Evolutionary conservation across 2,888 invertebrate species (phyloP).

Genomic region (Myopa testacea): DNA sequence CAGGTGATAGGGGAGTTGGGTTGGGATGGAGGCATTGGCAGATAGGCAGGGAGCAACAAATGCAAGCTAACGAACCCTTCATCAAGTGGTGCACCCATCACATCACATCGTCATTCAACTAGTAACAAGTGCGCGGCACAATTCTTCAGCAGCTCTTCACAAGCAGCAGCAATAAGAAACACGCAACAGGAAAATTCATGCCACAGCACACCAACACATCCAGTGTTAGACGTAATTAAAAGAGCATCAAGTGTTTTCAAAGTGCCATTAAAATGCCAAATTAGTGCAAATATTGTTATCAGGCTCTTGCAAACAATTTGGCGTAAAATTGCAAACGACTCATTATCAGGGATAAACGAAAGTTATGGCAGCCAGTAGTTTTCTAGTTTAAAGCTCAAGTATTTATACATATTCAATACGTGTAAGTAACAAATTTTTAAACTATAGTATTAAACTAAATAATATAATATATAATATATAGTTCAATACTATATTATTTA

Average conservation of each 20-base stretch:
- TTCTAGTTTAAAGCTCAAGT: not conserved
- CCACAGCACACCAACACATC: constrained; percentile 14
- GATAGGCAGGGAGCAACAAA: constrained; percentile 21
- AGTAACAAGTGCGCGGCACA: constrained; percentile 23
- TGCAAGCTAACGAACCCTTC: constrained; percentile 36
- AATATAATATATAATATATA: too few species aligned
- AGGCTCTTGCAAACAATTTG: constrained; percentile 64
- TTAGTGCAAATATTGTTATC: constrained; percentile 67
- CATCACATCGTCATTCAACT: constrained; percentile 20
- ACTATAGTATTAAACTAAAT: too few species aligned
- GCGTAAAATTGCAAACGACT: constrained; percentile 62
- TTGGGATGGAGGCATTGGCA: not conserved
- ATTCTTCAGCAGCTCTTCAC: constrained; percentile 13
- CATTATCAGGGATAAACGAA: constrained; percentile 64
- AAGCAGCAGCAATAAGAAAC: not conserved
- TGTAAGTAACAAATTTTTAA: too few species aligned
- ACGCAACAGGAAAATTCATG: constrained; percentile 26
- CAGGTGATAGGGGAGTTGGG: not conserved
- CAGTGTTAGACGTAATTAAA: constrained; percentile 64
- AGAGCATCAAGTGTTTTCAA: constrained; percentile 67
- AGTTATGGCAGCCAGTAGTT: constrained; percentile 51
- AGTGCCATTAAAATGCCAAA: constrained; percentile 67
- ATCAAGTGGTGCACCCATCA: constrained; percentile 17
- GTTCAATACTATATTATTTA: too few species aligned
- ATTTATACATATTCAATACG: too few species aligned